Conservation (phyloP, 2,113 vertebrate genomes). For the Zosterops japonicus region DNA sequence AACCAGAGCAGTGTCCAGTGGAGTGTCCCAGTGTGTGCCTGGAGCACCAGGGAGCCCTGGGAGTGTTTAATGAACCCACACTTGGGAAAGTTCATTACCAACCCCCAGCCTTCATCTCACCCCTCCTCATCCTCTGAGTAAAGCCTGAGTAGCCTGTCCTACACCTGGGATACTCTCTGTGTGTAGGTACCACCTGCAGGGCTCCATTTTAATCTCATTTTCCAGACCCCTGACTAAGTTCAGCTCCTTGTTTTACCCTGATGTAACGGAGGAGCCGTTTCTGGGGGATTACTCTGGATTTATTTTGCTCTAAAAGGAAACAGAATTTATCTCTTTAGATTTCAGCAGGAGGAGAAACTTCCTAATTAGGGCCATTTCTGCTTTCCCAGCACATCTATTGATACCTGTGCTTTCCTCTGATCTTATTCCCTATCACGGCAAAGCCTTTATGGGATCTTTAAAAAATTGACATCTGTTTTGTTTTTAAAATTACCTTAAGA, state of each 20-base stretch:
- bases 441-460: neutral
- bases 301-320: neutral
- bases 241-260: neutral
- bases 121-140: rapidly evolving
- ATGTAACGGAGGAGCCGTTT: neutral
- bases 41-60: neutral
- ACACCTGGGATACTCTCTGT: neutral
- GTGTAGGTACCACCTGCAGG: neutral
- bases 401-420: neutral
- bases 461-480: neutral
- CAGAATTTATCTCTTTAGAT: neutral
- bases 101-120: neutral
- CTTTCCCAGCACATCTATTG: neutral
- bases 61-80: neutral
- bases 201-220: neutral
- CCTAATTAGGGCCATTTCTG: constrained; percentile 2
- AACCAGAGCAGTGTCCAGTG: neutral
- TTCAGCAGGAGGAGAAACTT: neutral
- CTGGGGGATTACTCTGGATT: constrained; percentile 2
- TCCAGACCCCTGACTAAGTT: neutral
- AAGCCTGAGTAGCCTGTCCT: neutral
- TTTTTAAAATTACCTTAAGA: neutral
- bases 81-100: neutral
- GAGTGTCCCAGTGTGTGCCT: neutral
- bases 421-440: neutral